Base-by-base conservation (phyloP, 1,140 invertebrate species). In the Anthonomus grandis region DNA sequence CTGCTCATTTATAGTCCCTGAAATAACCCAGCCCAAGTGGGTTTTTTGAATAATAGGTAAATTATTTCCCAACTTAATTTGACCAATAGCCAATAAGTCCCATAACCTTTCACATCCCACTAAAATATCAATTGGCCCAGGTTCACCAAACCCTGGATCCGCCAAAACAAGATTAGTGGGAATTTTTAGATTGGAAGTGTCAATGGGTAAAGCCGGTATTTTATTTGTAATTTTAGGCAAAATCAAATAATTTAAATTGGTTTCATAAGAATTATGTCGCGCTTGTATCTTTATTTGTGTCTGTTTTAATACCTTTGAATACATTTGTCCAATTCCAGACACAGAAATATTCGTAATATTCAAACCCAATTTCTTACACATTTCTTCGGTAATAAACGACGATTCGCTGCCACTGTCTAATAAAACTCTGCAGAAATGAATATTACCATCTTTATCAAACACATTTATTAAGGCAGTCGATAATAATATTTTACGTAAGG, bases 111-210 rank as follows among this genome's bases (percentile, higher is more conserved):
- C 44, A 15, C 60, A 58, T n/a, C 64, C 64, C 13, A 65, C 17
- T 24, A 65, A 37, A 12, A 64, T 10, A 54, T 66, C 63, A 12
- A 68, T 56, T 18, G 25, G 12, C 12, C 45, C 19, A 9, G 46
- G 15, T 8, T 59, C 15, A 36, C 61, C 39, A 63, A 64, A 71
- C 42, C 62, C 54, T 2, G 59, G 60, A 38, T 72, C 69, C 15
- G 60, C 55, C 23, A 65, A 53, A 2, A 23, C 12, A 5, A 64
- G 15, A 44, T 56, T 56, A 38, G 24, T 2, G 12, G 60, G 60
- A 34, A 65, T 57, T 4, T 31, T 44, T 12, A 62, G 18, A 2
- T 38, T 19, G 27, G 6, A 39, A 2, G 6, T 21, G 36, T 58
- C 24, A 17, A 64, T 21, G 5, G 22, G 6, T 22, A 24, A 24